These are phyloP conservation scores for Brachirus orientalis DNA, from an alignment of 2,113 vertebrate genomes.

Conservation along the genomic window DNA sequence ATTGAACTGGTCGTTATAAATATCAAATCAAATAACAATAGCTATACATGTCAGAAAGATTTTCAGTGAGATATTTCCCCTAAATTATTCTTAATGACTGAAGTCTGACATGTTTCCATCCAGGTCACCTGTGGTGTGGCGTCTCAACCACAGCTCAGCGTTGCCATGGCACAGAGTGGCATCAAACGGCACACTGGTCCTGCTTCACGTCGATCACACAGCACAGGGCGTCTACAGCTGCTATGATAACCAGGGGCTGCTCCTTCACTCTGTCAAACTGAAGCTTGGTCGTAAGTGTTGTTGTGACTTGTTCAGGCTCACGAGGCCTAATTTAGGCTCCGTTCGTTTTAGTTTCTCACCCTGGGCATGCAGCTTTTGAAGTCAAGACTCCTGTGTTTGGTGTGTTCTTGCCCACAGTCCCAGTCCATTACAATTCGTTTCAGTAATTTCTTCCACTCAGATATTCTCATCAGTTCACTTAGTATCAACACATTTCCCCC, in stretches of 20 bases:
- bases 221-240: constrained; percentile 85
- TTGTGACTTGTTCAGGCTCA: constrained; percentile 14
- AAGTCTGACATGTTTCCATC: constrained; percentile 25
- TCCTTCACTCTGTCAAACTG: constrained; percentile 72
- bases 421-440: too few relatives aligned
- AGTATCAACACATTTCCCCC: neutral
- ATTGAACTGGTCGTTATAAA: too few relatives aligned
- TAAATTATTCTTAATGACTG: neutral
- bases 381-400: neutral
- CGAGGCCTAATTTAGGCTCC: constrained; percentile 4
- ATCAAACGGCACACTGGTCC: constrained; percentile 69
- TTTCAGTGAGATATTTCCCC: too few relatives aligned
- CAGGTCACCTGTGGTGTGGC: constrained; percentile 79
- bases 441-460: too few relatives aligned
- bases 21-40: too few relatives aligned
- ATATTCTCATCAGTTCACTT: neutral
- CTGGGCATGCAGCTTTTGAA: neutral
- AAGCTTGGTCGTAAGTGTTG: constrained; percentile 80
- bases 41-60: too few relatives aligned
- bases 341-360: neutral
- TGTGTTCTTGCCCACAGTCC: too few relatives aligned
- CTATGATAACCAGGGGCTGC: constrained; percentile 66
- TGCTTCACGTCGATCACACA: constrained; percentile 63
- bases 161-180: constrained; percentile 63
- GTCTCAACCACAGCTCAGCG: constrained; percentile 66